Percentiles rank a stretch among this genome's conserved stretches.
Conservation (phyloP, 2,113 vertebrate genomes). For the Ibidorhyncha struthersii region DNA sequence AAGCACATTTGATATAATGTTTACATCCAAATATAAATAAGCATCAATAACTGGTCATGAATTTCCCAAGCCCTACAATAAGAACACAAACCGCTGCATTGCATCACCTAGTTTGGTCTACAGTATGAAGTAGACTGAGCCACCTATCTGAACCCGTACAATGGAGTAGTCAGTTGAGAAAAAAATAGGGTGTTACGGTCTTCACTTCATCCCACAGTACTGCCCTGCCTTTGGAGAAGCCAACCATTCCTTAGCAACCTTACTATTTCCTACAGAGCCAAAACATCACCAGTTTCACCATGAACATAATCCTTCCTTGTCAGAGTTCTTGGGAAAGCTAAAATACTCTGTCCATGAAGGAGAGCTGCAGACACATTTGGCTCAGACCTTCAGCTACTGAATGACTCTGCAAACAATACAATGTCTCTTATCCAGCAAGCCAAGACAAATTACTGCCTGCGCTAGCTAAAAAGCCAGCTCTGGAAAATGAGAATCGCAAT, state of each 20-base stretch:
- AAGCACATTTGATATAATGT: background rate
- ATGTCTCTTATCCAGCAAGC: background rate
- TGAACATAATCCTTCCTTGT: background rate
- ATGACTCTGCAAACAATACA: background rate
- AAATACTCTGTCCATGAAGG: background rate
- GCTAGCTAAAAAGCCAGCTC: background rate
- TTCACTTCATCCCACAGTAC: background rate
- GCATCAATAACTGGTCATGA: background rate
- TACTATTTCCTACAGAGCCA: background rate
- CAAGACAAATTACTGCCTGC: background rate
- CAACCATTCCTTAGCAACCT: background rate
- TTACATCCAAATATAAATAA: background rate
- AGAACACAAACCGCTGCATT: background rate
- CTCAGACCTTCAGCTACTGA: background rate
- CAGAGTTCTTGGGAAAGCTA: background rate
- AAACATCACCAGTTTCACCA: background rate
- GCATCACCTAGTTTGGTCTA: background rate
- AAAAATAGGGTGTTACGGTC: fast-evolving
- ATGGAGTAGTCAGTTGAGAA: background rate
- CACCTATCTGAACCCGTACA: background rate
- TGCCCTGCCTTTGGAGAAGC: background rate
- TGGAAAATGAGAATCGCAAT: background rate
- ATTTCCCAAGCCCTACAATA: background rate
- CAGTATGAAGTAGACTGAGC: fast-evolving
- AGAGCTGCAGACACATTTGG: background rate